Conservation (phyloP, 2,113 vertebrate genomes). For the Hippotragus niger region DNA sequence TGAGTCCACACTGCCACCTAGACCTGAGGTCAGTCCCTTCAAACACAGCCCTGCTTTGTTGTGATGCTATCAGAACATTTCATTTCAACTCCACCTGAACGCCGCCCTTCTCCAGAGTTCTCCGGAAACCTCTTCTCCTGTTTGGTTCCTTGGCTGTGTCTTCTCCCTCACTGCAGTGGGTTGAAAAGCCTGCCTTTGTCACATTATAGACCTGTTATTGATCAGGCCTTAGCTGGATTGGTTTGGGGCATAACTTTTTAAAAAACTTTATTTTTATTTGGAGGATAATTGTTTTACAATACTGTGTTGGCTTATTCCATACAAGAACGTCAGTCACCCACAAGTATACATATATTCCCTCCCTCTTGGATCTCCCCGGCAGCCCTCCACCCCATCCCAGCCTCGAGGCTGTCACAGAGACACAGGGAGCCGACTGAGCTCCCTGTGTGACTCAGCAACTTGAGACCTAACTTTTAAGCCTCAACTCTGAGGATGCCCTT, state of each 20-base stretch:
- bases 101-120: background rate
- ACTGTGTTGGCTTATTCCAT: background rate
- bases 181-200: background rate
- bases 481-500: background rate
- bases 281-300: background rate
- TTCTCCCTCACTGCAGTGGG: background rate
- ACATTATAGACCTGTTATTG: background rate
- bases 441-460: background rate
- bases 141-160: background rate
- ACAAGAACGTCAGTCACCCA: fast-evolving
- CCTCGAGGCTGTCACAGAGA: background rate
- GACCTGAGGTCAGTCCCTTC: background rate
- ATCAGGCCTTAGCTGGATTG: background rate
- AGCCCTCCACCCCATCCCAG: background rate
- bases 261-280: background rate
- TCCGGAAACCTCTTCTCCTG: fast-evolving
- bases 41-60: background rate
- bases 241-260: background rate
- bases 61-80: background rate
- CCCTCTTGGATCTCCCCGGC: background rate
- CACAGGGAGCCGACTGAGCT: background rate
- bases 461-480: background rate
- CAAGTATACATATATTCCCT: background rate
- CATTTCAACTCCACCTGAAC: background rate
- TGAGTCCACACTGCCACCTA: background rate